Conservation (phyloP, 2,888 invertebrate species). For the Patella caerulea region DNA sequence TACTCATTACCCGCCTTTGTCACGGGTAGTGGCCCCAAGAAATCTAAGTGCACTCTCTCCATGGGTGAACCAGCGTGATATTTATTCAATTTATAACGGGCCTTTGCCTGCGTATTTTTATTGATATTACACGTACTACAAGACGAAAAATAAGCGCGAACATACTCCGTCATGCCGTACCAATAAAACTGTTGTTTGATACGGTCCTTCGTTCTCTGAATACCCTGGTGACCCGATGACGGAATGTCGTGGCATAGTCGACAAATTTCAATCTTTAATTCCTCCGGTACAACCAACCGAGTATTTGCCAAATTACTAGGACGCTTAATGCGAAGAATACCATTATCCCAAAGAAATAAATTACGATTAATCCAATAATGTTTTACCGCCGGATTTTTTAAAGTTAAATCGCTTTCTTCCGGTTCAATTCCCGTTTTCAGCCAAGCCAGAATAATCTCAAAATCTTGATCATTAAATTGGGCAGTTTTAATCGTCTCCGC, state of each 20-base stretch:
- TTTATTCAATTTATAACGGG: neutral
- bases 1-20: neutral
- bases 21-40: neutral
- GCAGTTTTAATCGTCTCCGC: too few relatives aligned
- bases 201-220: neutral
- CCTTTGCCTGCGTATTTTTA: neutral
- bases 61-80: neutral
- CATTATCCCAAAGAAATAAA: too few relatives aligned
- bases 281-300: too few relatives aligned
- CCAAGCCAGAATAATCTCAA: too few relatives aligned
- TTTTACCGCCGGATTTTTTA: too few relatives aligned
- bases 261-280: too few relatives aligned
- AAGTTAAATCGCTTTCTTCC: too few relatives aligned
- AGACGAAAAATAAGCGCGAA: neutral
- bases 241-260: neutral
- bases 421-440: too few relatives aligned
- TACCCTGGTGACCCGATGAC: neutral
- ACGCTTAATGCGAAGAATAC: too few relatives aligned
- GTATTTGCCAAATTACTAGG: too few relatives aligned
- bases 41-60: neutral
- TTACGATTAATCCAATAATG: too few relatives aligned
- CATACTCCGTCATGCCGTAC: neutral
- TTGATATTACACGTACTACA: neutral
- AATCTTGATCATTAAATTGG: too few relatives aligned
- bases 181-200: neutral